A percentile compares a stretch with the other conserved stretches of the same genome.
Evolutionary conservation across 30 jellyfish, hydroid and myxozoan genomes (phyloP).

Genomic region (Morbakka virulenta): DNA sequence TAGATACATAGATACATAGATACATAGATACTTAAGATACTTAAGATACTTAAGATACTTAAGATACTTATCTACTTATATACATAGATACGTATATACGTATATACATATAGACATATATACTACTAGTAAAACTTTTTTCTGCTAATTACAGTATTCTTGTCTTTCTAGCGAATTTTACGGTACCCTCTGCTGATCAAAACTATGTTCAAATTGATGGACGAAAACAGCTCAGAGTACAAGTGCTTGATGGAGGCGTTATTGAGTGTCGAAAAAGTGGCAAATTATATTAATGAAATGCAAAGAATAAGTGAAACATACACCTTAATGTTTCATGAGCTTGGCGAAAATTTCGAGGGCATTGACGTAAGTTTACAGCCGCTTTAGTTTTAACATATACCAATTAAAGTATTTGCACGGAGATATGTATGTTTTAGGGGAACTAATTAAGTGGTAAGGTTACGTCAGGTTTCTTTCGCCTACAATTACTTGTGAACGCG

Average conservation of each 20-base stretch:
- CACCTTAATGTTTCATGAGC: slow-evolving; percentile 78
- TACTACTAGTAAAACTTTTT: background rate
- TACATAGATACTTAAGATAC: no score
- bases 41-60: no score
- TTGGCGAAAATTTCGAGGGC: slow-evolving; percentile 51
- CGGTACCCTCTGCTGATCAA: slow-evolving; percentile 93
- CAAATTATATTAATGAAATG: slow-evolving; percentile 96
- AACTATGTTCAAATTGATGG: slow-evolving; percentile 81
- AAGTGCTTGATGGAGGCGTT: slow-evolving; percentile 78
- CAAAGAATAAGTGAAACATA: slow-evolving; percentile 97
- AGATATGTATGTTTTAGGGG: background rate
- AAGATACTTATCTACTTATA: no score
- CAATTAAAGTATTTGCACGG: no score
- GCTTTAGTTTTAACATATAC: no score
- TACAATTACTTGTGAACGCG: background rate
- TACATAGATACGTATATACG: no score
- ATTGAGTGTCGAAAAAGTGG: slow-evolving; percentile 93
- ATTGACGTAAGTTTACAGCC: slow-evolving; percentile 57
- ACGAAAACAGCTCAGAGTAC: slow-evolving; percentile 80
- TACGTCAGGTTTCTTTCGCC: no score
- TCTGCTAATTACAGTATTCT: background rate
- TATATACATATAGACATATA: background rate
- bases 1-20: no score
- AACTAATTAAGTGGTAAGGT: background rate
- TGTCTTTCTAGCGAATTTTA: slow-evolving; percentile 74